Conservation (phyloP, 2,113 vertebrate species). For the Gnathonemus longibarbis region DNA sequence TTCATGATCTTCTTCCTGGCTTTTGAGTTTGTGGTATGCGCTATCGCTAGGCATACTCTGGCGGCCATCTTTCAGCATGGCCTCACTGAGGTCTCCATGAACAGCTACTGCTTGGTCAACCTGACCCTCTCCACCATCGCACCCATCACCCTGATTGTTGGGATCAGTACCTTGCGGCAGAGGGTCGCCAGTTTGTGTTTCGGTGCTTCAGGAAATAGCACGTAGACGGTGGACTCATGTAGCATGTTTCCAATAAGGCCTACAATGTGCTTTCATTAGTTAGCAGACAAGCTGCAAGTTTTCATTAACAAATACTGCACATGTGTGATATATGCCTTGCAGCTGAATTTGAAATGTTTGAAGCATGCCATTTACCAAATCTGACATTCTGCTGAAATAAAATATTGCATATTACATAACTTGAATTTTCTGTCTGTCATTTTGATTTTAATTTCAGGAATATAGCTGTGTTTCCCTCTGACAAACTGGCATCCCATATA, state of each 20-base stretch:
- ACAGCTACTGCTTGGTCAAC: not conserved
- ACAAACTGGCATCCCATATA: not conserved
- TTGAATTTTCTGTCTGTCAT: not conserved
- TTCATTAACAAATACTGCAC: not conserved
- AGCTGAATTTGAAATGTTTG: not conserved
- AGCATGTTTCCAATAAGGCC: not conserved
- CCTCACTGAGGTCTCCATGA: not conserved
- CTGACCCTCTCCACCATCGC: not conserved
- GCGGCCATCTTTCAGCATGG: not conserved
- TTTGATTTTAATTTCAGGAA: not conserved
- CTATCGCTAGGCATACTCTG: not conserved
- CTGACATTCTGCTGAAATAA: not conserved
- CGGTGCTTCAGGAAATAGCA: not conserved
- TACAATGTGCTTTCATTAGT: not conserved
- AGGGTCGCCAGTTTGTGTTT: not conserved
- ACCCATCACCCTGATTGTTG: conserved; percentile 2
- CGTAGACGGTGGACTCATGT: not conserved
- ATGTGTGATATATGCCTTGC: not conserved
- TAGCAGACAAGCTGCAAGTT: not conserved
- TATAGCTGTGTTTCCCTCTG: not conserved
- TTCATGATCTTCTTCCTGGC: conserved; percentile 5
- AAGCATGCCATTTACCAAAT: not conserved
- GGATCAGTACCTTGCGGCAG: not conserved
- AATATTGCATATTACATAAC: not conserved
- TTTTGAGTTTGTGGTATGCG: not conserved